These are phyloP conservation scores for Neodon shergylaensis DNA, from an alignment of 2,113 vertebrate genomes.

Conservation along the genomic window DNA sequence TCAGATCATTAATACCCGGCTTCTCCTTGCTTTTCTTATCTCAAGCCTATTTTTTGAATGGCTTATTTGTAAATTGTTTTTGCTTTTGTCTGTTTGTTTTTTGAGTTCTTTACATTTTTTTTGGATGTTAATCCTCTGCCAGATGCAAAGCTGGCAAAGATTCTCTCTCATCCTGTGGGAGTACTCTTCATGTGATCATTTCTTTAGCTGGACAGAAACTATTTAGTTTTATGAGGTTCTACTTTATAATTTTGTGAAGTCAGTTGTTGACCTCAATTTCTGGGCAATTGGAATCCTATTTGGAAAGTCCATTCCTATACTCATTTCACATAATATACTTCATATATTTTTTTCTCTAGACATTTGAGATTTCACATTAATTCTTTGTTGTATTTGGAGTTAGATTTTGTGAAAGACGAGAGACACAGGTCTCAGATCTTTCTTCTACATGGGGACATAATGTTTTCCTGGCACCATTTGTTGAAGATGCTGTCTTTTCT, in stretches of 20 bases:
- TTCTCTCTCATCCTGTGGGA: background rate
- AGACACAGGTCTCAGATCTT: background rate
- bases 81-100: background rate
- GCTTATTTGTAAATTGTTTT: background rate
- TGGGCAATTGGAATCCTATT: background rate
- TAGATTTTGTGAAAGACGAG: background rate
- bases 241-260: background rate
- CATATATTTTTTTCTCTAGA: background rate
- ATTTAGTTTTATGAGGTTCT: background rate
- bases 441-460: background rate
- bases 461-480: background rate
- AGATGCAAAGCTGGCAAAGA: background rate
- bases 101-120: background rate
- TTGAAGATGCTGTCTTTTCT: background rate
- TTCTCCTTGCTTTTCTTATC: background rate
- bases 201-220: background rate
- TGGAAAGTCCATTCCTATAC: background rate
- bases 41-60: background rate
- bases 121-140: background rate
- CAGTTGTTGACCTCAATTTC: background rate
- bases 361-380: background rate
- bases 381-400: background rate
- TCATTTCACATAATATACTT: background rate
- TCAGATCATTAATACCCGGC: background rate
- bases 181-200: background rate